Evolutionary conservation across 1,140 invertebrate genomes (phyloP).

Genomic region (Laodelphax striatellus): DNA sequence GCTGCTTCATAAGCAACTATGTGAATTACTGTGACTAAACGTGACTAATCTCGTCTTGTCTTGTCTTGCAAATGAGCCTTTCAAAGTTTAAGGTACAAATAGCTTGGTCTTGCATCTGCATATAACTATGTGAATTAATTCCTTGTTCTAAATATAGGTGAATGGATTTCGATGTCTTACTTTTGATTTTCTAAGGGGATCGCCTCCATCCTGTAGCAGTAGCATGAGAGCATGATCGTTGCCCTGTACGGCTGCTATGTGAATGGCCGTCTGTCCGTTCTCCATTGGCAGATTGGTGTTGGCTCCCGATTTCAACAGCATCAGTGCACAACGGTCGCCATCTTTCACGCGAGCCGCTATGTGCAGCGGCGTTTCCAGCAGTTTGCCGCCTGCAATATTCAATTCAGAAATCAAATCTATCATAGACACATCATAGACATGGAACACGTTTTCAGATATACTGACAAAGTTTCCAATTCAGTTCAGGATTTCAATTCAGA

Average conservation of each 20-base stretch:
- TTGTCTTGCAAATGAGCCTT: too few species aligned
- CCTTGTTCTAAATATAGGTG: too few species aligned
- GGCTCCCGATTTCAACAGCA: constrained; percentile 95
- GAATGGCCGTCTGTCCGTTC: constrained; percentile 88
- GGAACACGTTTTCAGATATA: too few species aligned
- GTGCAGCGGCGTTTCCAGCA: constrained; percentile 87
- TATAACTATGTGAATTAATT: neutral
- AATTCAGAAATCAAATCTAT: neutral
- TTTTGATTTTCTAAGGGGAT: constrained; percentile 81
- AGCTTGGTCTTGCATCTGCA: too few species aligned
- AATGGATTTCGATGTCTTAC: constrained; percentile 37
- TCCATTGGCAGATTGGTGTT: constrained; percentile 85
- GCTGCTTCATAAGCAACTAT: too few species aligned
- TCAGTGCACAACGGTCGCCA: constrained; percentile 91
- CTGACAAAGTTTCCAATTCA: too few species aligned
- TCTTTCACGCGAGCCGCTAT: constrained; percentile 87
- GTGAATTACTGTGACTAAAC: too few species aligned
- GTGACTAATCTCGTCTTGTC: too few species aligned
- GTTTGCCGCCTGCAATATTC: constrained; percentile 47
- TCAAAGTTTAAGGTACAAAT: too few species aligned
- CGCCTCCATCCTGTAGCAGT: constrained; percentile 80
- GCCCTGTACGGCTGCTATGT: constrained; percentile 80
- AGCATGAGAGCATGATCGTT: constrained; percentile 74
- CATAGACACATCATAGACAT: too few species aligned
- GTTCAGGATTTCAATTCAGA: too few species aligned